phyloP scores from a whole-genome alignment of 2,113 vertebrate species.

The Poeciliopsis retropinna region DNA sequence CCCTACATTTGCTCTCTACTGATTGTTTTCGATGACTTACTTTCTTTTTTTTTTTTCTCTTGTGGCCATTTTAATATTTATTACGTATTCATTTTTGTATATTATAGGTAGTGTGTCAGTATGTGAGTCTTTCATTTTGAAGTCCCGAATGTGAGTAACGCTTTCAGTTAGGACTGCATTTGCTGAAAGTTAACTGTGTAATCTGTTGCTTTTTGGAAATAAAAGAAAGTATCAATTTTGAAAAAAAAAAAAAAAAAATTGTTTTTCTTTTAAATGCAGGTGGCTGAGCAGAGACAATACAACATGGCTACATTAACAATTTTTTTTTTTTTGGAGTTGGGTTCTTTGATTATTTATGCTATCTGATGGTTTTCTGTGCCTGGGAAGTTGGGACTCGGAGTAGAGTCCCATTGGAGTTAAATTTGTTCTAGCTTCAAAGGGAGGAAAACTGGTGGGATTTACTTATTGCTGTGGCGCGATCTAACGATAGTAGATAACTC shows the following conservation, averaged over 20 bases:
- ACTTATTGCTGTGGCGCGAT: not conserved
- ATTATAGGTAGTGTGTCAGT: constrained; percentile 96
- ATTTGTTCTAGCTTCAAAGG: not conserved
- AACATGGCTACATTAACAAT: not conserved
- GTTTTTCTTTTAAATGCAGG: constrained; percentile 59
- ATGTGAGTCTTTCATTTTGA: constrained; percentile 99
- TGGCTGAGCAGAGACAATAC: constrained; percentile 69
- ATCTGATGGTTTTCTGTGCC: not conserved
- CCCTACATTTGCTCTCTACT: constrained; percentile 97
- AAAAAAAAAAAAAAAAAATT: constrained; percentile 68
- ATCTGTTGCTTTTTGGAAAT: constrained; percentile 99
- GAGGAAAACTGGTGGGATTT: not conserved
- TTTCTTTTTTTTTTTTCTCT: constrained; percentile 83
- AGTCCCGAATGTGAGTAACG: constrained; percentile 97
- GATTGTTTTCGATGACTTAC: constrained; percentile 96
- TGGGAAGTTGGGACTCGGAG: not conserved
- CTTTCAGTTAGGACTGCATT: constrained; percentile 99
- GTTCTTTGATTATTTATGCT: not conserved
- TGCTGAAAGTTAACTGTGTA: constrained; percentile 99
- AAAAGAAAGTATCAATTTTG: constrained; percentile 94
- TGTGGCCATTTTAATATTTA: constrained; percentile 95
- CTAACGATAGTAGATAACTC: not conserved
- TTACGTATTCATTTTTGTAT: constrained; percentile 98
- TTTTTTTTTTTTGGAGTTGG: too few species aligned
- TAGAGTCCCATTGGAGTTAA: too few species aligned